Evolutionary conservation across 1,140 invertebrate genomes (phyloP), one percentile per base, ranked within the genome.

Genomic region (Monomorium pharaonis): DNA sequence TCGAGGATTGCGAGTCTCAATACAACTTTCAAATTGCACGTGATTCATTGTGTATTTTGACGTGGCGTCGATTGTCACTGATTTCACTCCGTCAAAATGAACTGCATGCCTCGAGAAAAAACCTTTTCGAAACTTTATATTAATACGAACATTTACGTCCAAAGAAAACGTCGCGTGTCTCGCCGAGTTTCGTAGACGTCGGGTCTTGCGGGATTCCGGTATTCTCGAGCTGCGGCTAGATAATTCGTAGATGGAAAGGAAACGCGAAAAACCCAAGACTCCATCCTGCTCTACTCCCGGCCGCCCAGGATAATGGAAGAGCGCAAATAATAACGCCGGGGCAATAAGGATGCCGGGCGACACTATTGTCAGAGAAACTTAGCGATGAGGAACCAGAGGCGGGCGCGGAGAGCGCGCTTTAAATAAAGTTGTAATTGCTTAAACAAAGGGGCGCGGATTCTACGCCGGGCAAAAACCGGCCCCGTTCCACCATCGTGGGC

Each of bases 401-500:
- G 30, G 21, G 3, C 49, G 21, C 47, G n/a, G n/a, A 24, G 47
- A 24, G 16, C 62, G 77, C 37, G 67, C 77, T 83, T 83, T 72
- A 83, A 83, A 83, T 83, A 72, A 74, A 72, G 67, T 74, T 83
- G 67, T 72, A 58, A 74, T 42, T 74, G 78, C 78, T 83, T 83
- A 47, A 83, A 74, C 60, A 83, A 80, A 69, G 63, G 67, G 78
- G 65, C 78, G 65, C 78, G 78, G 37, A 72, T 47, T 72, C 65
- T 30, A 10, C 10, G 21, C 49, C 4, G 14, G 10, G 33, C 37
- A 81, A 81, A 81, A 81, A 81, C 24, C 27, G 37, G 24, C 18
- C 67, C n/a, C 78, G 42, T 83, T 83, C 74, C 37, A 24, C 78
- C 78, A n/a, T n/a, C n/a, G n/a, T n/a, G n/a, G 37, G 51, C 37